Evolutionary conservation across 2,888 invertebrate species (phyloP).

Genomic region (Parasteatoda lunata): DNA sequence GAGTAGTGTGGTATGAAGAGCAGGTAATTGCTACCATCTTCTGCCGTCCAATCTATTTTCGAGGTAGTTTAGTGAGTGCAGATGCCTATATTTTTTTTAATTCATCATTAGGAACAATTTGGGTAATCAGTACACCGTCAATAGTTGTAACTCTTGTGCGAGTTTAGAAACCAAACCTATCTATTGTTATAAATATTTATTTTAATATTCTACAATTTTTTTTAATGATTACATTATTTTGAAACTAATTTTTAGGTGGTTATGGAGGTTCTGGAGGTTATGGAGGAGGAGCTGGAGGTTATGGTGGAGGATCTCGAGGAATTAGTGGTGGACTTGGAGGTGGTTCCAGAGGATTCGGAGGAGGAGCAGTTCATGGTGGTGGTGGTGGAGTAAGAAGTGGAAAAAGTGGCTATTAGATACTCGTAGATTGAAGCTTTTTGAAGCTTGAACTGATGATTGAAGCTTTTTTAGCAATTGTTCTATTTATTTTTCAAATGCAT

Average conservation of each 20-base stretch:
- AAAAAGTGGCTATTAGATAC: conserved; percentile 49
- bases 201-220: too few species aligned
- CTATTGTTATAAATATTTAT: too few species aligned
- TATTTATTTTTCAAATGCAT: conserved; percentile 2
- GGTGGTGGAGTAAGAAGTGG: conserved; percentile 34
- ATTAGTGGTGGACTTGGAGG: conserved; percentile 4
- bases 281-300: conserved; percentile 22
- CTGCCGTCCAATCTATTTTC: too few species aligned
- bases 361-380: neutral
- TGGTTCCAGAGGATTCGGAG: conserved; percentile 31
- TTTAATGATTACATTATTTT: too few species aligned
- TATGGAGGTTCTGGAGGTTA: conserved; percentile 8
- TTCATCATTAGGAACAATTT: too few species aligned
- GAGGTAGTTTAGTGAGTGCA: too few species aligned
- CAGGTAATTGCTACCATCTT: too few species aligned
- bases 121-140: too few species aligned
- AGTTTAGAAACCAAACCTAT: too few species aligned
- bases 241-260: conserved; percentile 9
- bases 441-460: neutral
- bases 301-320: conserved; percentile 24
- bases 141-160: too few species aligned
- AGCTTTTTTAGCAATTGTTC: neutral
- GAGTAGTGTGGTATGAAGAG: too few species aligned
- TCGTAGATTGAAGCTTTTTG: neutral
- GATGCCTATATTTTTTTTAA: too few species aligned